These are phyloP conservation scores for Chaetorhynchus papuensis DNA, from an alignment of 2,113 vertebrate species.

Conservation along the genomic window DNA sequence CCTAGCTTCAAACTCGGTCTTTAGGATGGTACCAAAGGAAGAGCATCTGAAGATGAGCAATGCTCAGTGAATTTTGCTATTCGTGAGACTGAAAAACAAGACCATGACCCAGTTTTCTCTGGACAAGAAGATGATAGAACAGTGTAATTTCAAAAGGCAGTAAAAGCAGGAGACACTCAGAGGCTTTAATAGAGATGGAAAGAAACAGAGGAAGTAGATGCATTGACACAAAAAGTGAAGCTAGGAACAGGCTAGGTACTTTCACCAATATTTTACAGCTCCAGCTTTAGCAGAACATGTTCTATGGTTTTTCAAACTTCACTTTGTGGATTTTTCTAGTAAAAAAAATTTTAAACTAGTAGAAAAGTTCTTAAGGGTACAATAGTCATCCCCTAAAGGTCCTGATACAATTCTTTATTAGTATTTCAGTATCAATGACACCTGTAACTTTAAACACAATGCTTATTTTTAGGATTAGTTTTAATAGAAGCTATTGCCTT, in stretches of 20 bases:
- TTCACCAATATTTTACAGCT: not conserved
- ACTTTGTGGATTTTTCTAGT: not conserved
- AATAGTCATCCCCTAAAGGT: not conserved
- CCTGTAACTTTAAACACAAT: not conserved
- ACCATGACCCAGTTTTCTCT: not conserved
- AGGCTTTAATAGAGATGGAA: not conserved
- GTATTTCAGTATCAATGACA: not conserved
- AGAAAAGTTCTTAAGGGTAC: not conserved
- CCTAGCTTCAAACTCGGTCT: not conserved
- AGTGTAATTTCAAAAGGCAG: not conserved
- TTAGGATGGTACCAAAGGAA: not conserved
- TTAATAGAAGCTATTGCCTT: constrained; percentile 3
- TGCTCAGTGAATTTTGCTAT: not conserved
- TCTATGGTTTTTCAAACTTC: not conserved
- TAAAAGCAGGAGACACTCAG: not conserved
- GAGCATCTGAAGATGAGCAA: not conserved
- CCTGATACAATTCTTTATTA: not conserved
- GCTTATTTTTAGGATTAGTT: constrained; percentile 18
- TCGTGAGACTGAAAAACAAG: not conserved
- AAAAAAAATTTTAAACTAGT: not conserved
- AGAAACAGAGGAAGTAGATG: not conserved
- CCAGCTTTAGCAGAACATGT: not conserved
- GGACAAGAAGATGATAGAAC: not conserved
- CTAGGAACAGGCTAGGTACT: not conserved
- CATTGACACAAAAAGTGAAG: not conserved